Base-by-base conservation (phyloP, 2,797 vertebrate genomes). In the Potorous gilbertii region DNA sequence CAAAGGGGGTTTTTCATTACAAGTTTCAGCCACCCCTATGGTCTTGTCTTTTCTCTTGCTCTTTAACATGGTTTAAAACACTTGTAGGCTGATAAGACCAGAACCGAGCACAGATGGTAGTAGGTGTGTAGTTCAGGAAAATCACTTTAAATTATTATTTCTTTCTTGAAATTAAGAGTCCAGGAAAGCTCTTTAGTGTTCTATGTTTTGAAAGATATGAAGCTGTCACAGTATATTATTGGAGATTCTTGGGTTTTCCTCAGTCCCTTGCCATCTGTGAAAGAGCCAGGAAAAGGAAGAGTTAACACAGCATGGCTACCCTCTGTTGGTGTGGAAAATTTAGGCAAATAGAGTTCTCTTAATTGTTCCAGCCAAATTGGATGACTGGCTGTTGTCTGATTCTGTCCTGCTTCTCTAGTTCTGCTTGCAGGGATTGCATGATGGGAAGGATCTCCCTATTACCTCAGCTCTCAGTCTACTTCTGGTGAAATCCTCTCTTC, bases 41-140 rank as follows among this genome's bases (percentile, higher is more conserved):
- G 46, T 95, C 14, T 94, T 90, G 3, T 91, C 40, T 8, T 74
- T 66, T 11, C 62, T 93, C 56, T 56, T n/a, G 34, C 46, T 93
- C 92, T 94, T 95, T 89, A n/a, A 91, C 74, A 95, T 93, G 16
- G 54, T 96, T 96, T 59, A 74, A 93, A 94, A 91, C 29, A 94
- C 90, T 29, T 89, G 18, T 92, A 46, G 90, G 56, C 27, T 74
- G 66, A 5, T 92, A 66, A 62, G 50, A 91, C 14, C 54, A 96
- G 91, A 97, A 81, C 52, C 62, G 46, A 46, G 56, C 59, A 91
- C 18, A 28, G 8, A 29, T 46, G 18, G n/a, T 5, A 81, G 54
- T 66, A 91, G 55, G 55, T n/a, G 5, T 95, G 28, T 94, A 81
- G 94, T 90, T 96, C 55, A 94, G 1, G 94, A 92, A 91, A 92